A percentile compares a stretch with the other conserved stretches of the same genome.
Evolutionary conservation across 2,888 invertebrate genomes (phyloP).

Genomic region (Tetropium fuscum): DNA sequence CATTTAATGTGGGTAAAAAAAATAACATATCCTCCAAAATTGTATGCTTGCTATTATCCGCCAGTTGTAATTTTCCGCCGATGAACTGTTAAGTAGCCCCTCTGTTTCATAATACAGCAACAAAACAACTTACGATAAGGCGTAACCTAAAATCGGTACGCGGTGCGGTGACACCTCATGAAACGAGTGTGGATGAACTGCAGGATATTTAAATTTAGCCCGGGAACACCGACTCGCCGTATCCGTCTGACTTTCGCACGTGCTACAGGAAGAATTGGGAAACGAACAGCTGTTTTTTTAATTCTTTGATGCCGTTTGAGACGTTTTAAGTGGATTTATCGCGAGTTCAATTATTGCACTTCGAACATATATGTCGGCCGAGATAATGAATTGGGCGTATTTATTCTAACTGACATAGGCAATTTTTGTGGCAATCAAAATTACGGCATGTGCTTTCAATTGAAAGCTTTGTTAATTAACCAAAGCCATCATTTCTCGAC

Average conservation of each 20-base stretch:
- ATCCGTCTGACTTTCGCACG: constrained; percentile 21
- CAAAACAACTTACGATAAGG: neutral
- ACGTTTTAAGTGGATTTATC: neutral
- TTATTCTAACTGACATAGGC: too few relatives aligned
- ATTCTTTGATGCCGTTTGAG: neutral
- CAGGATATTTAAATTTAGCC: constrained; percentile 19
- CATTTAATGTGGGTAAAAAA: constrained; percentile 5
- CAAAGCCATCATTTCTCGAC: too few relatives aligned
- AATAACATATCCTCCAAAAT: constrained; percentile 1
- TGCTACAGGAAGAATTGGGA: constrained; percentile 1
- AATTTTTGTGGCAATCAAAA: too few relatives aligned
- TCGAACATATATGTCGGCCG: neutral
- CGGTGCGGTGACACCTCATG: constrained; percentile 1
- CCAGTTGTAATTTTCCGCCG: neutral
- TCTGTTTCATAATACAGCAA: constrained; percentile 2
- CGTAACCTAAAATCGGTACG: constrained; percentile 3
- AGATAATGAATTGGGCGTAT: too few relatives aligned
- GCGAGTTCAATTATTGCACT: neutral
- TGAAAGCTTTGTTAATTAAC: too few relatives aligned
- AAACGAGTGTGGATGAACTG: constrained; percentile 15
- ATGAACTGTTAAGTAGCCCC: neutral
- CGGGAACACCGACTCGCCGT: constrained; percentile 14
- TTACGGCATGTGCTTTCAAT: too few relatives aligned
- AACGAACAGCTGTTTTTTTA: constrained; percentile 9
- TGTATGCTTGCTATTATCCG: neutral